Evolutionary conservation across 2,888 invertebrate genomes (phyloP), one percentile per base, ranked within the genome.

Genomic region (Diplolepis rosae): DNA sequence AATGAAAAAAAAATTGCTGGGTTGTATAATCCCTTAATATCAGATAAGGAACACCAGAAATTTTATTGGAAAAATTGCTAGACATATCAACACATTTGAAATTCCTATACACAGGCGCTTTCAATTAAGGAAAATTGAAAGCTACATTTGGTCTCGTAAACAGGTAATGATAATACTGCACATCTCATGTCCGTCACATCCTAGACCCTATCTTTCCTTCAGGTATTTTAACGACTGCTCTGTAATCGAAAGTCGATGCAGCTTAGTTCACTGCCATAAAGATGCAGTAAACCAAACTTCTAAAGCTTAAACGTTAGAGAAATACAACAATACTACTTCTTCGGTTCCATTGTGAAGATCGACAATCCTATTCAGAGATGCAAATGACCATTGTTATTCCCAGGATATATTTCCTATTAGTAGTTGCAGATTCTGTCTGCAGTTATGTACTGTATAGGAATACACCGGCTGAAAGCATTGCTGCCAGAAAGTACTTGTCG

Each of bases 351-450:
- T 75, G 72, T 73, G 70, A 50, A 70, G 67, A 61, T 45, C 66
- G 35, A 54, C 45, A 32, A 42, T 73, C 67, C 68, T 50, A 48
- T 69, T 69, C 54, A 66, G 52, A 72, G 72, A 75, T 77, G 76
- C 75, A 78, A 78, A 78, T 78, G 75, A 72, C 70, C 78, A 77
- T 77, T 77, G 78, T 78, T 78, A 35, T 50, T 56, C 11, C 32
- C 45, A 68, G 56, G 54, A 69, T 73, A 74, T 73, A 75, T 77
- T 72, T 72, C 73, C 77, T 65, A 77, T 75, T 77, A 75, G 75
- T 69, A 68, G 70, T 68, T 42, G 50, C 24, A 32, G 66, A 68
- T 68, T 65, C 70, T 50, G 70, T 65, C 66, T 52, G 42, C 68
- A 70, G 70, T 65, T 65, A 68, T 45, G 54, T 50, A 50, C 27